These are phyloP conservation scores for Paramormyrops kingsleyae DNA, from an alignment of 2,113 vertebrate genomes.

Conservation along the genomic window DNA sequence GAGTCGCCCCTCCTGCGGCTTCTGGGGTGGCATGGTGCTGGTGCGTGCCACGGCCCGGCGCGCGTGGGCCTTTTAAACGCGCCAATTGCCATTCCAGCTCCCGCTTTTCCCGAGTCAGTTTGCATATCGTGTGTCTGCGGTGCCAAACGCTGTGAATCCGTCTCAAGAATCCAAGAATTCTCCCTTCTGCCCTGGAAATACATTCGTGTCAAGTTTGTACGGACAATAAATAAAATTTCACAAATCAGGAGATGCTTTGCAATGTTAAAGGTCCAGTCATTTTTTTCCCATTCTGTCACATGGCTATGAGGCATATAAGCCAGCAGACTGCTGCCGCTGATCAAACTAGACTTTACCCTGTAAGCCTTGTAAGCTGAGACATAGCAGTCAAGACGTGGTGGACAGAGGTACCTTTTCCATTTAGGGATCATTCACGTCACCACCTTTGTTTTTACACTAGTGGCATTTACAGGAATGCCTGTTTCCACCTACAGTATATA, in stretches of 20 bases:
- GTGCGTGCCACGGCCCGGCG: slow-evolving; percentile 53
- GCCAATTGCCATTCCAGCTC: slow-evolving; percentile 57
- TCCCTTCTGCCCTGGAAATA: background rate
- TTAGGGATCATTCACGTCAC: slow-evolving; percentile 58
- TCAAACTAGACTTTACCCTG: slow-evolving; percentile 32
- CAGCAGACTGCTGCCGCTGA: slow-evolving; percentile 15
- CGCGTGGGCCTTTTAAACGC: slow-evolving; percentile 55
- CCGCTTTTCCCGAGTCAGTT: slow-evolving; percentile 56
- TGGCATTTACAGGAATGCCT: background rate
- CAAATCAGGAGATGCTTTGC: background rate
- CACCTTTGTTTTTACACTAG: slow-evolving; percentile 59
- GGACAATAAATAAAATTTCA: background rate
- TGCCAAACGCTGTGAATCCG: slow-evolving; percentile 52
- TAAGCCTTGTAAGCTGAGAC: slow-evolving; percentile 60
- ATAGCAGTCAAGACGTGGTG: slow-evolving; percentile 56
- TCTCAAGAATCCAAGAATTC: slow-evolving; percentile 18
- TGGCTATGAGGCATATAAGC: background rate
- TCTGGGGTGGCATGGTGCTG: slow-evolving; percentile 65
- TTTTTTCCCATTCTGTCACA: background rate
- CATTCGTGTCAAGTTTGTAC: background rate
- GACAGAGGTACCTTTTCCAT: slow-evolving; percentile 56
- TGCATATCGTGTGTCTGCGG: slow-evolving; percentile 69
- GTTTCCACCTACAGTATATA: background rate
- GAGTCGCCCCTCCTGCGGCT: slow-evolving; percentile 84
- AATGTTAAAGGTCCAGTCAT: background rate